A percentile compares a stretch with the other conserved stretches of the same genome.
Evolutionary conservation across 2,888 invertebrate species (phyloP).

Genomic region (Synergus japonicus): DNA sequence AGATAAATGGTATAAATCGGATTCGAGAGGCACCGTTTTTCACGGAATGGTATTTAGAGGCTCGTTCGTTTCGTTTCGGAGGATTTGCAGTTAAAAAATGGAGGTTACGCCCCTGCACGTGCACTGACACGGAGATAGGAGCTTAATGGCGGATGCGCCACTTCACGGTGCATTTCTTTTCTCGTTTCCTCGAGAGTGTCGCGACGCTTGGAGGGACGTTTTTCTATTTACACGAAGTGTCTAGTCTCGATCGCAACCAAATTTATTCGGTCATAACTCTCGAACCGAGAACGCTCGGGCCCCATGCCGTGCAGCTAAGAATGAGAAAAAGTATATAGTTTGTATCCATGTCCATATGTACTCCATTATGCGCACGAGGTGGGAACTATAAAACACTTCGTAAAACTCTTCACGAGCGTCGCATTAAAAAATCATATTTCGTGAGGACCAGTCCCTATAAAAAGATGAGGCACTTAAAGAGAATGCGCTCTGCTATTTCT

Average conservation of each 20-base stretch:
- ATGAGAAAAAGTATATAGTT: slow-evolving; percentile 21
- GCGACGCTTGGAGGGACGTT: slow-evolving; percentile 52
- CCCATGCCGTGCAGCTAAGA: slow-evolving; percentile 52
- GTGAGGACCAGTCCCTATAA: background rate
- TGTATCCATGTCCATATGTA: slow-evolving; percentile 39
- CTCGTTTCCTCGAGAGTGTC: slow-evolving; percentile 61
- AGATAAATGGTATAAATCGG: background rate
- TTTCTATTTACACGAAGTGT: slow-evolving; percentile 56
- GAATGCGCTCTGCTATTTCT: background rate
- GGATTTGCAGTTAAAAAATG: slow-evolving; percentile 9
- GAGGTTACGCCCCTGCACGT: slow-evolving; percentile 37
- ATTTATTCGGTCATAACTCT: slow-evolving; percentile 59
- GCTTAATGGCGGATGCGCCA: slow-evolving; percentile 47
- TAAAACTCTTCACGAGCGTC: slow-evolving; percentile 28
- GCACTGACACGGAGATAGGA: slow-evolving; percentile 7
- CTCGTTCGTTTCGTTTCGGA: slow-evolving; percentile 35
- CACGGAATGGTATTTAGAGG: slow-evolving; percentile 9
- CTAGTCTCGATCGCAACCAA: slow-evolving; percentile 56
- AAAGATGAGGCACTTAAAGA: background rate
- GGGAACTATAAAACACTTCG: slow-evolving; percentile 39
- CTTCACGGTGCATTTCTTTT: slow-evolving; percentile 56
- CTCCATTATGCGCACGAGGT: slow-evolving; percentile 35
- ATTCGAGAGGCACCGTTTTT: background rate
- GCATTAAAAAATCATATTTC: slow-evolving; percentile 17
- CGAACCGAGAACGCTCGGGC: slow-evolving; percentile 39